Evolutionary conservation across 2,888 invertebrate genomes (phyloP), one percentile per base, ranked within the genome.

Genomic region (Drymonia ruficornis): DNA sequence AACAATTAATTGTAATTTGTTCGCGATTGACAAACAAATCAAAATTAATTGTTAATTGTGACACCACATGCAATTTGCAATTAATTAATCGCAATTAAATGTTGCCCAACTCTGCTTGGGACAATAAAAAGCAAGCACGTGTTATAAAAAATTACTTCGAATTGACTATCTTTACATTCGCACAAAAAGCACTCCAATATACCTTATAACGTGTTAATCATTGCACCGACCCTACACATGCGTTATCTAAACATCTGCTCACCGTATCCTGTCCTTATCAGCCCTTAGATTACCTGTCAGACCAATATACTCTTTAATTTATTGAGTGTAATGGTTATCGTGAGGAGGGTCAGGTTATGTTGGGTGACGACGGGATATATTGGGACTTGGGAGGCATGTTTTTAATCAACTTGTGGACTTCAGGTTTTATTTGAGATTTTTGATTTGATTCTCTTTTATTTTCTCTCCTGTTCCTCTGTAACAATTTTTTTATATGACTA

Each of bases 241-340:
- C 57, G 57, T 71, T 75, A 77, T 76, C 76, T 70, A 64, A 68
- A 71, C 77, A 78, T 78, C 76, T 74, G 78, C 76, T 47, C 48
- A 52, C 16, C 60, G 66, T 77, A 72, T 77, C 78, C 78, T 78
- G 74, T 58, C 55, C 48, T 65, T 71, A 71, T 74, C 74, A 62
- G 59, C 61, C 70, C 58, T 56, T 53, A 31, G 38, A 49, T 23
- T 49, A 55, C 50, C n/a, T 55, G 53, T 57, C 64, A 63, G 52
- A 40, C 49, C 28, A 68, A 68, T 66, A 43, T 64, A 53, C 9
- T 43, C 53, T 50, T 55, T 72, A 72, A 55, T 49, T n/a, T 29
- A 19, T 49, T 28, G 16, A 40, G 0, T 4, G 23, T 60, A 59
- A 61, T 28, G 46, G n/a, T n/a, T 47, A 48, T 52, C 57, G 19